These are phyloP conservation scores for Bradypodion ventrale DNA, from an alignment of 2,797 vertebrate genomes.

Conservation along the genomic window DNA sequence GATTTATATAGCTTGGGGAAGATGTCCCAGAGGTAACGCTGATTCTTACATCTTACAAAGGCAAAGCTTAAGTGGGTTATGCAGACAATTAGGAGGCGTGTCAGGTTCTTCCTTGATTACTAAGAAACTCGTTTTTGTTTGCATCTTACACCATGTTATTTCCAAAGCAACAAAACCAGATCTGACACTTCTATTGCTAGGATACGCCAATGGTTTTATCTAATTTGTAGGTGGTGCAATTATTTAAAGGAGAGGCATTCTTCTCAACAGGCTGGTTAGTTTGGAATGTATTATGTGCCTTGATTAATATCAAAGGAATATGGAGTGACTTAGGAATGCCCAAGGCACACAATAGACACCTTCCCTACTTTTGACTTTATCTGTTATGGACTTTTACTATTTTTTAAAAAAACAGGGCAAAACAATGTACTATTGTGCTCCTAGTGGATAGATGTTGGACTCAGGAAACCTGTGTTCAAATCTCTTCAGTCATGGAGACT, in stretches of 20 bases:
- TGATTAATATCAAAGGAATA: conserved; percentile 48
- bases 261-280: conserved; percentile 60
- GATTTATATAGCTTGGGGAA: conserved; percentile 75
- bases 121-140: conserved; percentile 73
- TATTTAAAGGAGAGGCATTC: conserved; percentile 67
- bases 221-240: conserved; percentile 67
- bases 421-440: conserved; percentile 54
- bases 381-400: conserved; percentile 28
- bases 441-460: too few relatives aligned
- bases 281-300: conserved; percentile 38
- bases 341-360: conserved; percentile 42
- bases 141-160: conserved; percentile 63
- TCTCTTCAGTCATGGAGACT: too few relatives aligned
- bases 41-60: conserved; percentile 56
- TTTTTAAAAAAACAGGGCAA: conserved; percentile 53
- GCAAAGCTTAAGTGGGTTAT: conserved; percentile 66
- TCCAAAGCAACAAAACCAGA: conserved; percentile 69
- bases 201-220: conserved; percentile 58
- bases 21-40: conserved; percentile 70
- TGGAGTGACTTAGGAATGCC: conserved; percentile 49
- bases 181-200: conserved; percentile 54
- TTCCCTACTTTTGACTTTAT: conserved; percentile 16
- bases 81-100: conserved; percentile 66
- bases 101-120: conserved; percentile 65
- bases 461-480: too few relatives aligned